Conservation (phyloP, 1,140 invertebrate genomes). For the Caenorhabditis tropicalis region DNA sequence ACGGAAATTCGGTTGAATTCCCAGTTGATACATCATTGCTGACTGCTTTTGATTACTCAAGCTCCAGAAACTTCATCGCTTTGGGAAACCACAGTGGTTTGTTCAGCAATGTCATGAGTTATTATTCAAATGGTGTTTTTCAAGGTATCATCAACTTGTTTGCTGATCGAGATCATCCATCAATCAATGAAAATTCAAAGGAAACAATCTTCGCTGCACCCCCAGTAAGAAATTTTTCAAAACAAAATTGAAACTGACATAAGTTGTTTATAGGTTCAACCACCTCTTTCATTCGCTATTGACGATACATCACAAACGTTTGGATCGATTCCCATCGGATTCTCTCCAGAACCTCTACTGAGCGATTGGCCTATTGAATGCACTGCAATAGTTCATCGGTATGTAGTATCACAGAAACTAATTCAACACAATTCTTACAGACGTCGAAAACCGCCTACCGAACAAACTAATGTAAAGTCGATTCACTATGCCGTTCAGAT, state of each 20-base stretch:
- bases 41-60: neutral
- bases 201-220: slow-evolving; percentile 3
- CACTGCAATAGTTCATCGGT: neutral
- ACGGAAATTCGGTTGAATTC: neutral
- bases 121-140: neutral
- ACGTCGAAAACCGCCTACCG: neutral
- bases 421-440: neutral
- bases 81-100: neutral
- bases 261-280: neutral
- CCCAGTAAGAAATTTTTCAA: neutral
- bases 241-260: neutral
- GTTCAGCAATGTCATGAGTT: neutral
- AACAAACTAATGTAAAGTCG: neutral
- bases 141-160: neutral
- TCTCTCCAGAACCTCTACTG: neutral
- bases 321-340: neutral
- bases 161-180: slow-evolving; percentile 1
- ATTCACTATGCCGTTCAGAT: neutral
- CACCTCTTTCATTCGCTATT: neutral
- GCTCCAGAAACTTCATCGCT: neutral
- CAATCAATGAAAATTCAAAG: neutral
- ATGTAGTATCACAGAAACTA: neutral
- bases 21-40: neutral
- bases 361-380: neutral
- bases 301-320: neutral